Evolutionary conservation across 2,113 vertebrate species (phyloP).

Genomic region (Epinephelus fuscoguttatus): DNA sequence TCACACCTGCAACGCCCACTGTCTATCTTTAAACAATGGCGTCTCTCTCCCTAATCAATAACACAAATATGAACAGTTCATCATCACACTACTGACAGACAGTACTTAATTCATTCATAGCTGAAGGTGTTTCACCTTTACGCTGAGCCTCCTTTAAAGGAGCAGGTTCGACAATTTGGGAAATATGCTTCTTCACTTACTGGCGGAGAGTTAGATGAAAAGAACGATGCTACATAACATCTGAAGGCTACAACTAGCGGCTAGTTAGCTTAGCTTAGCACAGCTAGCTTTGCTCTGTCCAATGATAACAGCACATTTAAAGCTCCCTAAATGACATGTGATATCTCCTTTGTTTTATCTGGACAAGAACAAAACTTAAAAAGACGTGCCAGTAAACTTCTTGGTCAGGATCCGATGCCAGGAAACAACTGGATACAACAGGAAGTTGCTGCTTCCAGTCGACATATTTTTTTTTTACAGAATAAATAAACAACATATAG

Average conservation of each 20-base stretch:
- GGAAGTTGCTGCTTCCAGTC: no score
- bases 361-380: neutral
- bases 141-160: neutral
- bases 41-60: slow-evolving; percentile 20
- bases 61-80: slow-evolving; percentile 44
- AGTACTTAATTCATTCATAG: slow-evolving; percentile 20
- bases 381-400: no score
- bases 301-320: neutral
- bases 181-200: neutral
- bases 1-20: neutral
- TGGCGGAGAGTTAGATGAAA: neutral
- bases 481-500: no score
- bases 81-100: slow-evolving; percentile 41
- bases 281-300: neutral
- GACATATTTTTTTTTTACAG: no score
- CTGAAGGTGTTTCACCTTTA: slow-evolving; percentile 24
- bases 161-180: neutral
- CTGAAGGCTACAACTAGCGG: neutral
- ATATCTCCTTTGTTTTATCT: neutral
- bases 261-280: neutral
- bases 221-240: neutral
- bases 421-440: no score
- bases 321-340: neutral
- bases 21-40: slow-evolving; percentile 20
- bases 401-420: no score